Evolutionary conservation across 2,888 invertebrate genomes (phyloP), one percentile per base, ranked within the genome.

Genomic region (Hecatera dysodea): DNA sequence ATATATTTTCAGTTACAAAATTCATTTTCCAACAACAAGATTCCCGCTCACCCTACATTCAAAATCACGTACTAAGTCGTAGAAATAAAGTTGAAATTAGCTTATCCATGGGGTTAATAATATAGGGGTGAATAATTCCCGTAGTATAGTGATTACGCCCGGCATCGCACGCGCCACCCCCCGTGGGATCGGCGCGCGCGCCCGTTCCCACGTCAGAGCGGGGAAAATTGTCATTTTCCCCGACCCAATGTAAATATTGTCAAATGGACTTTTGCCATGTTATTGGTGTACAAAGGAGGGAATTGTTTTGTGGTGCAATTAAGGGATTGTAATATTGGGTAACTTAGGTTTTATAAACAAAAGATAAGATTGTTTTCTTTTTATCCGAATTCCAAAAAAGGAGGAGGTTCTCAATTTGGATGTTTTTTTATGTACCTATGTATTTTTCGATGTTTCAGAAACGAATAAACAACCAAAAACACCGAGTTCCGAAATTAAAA

Each of bases 131-230:
- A 67, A 70, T 81, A 78, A 82, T 80, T 60, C 64, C 22, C 46
- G 74, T 74, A 83, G 60, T 69, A 75, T 84, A 78, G 81, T 78
- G 84, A 83, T 84, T 81, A 85, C 81, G 84, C 50, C 3, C 3
- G 4, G 61, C 4, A 85, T 15, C 79, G 87, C 92, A 90, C 92
- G 92, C 89, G 91, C 76, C 86, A 76, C 78, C 83, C 85, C 86
- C 87, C 91, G 93, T 93, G 93, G 73, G 93, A 93, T 68, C 87
- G 88, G 53, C 82, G 87, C 83, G 87, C 87, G 86, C 86, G 84
- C 76, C 50, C 74, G 77, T 93, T 93, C 93, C 90, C 93, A 93
- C 93, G 91, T 86, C 67, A 64, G 57, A 56, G 61, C 62, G 67
- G 69, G 75, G 81, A 78, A 86, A 85, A 84, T 82, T 78, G 73